Percentiles rank a stretch among this genome's conserved stretches.
These are phyloP conservation scores for Drosophila infuscata DNA, from an alignment of 2,888 invertebrate species.

Conservation along the genomic window DNA sequence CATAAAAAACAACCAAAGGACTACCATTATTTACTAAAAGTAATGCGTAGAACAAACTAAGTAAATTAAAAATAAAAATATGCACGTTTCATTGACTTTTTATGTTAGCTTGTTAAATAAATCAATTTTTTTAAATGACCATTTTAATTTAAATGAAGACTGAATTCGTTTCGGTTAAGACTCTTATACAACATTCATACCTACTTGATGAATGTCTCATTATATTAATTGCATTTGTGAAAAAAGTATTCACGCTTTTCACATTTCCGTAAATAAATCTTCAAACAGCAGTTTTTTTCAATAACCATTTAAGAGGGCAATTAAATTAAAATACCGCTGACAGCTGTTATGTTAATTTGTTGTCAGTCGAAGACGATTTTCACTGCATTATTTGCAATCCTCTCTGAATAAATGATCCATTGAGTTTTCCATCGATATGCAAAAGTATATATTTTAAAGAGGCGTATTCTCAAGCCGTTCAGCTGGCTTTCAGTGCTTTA, in stretches of 20 bases:
- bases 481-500: conserved; percentile 23
- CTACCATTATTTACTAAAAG: conserved; percentile 15
- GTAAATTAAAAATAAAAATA: not conserved
- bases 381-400: conserved; percentile 21
- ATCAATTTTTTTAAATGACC: not conserved
- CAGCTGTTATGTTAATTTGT: conserved; percentile 49
- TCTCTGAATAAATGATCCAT: conserved; percentile 51
- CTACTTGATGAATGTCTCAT: not conserved
- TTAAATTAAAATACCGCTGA: conserved; percentile 47
- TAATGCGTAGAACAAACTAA: conserved; percentile 4
- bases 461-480: not conserved
- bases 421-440: conserved; percentile 41
- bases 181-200: not conserved
- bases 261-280: not conserved
- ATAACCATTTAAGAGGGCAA: conserved; percentile 20
- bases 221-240: not conserved
- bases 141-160: not conserved
- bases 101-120: not conserved
- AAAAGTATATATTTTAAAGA: conserved; percentile 41
- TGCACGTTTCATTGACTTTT: not conserved
- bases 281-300: not conserved
- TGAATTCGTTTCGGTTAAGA: not conserved
- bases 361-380: conserved; percentile 24
- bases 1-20: conserved; percentile 32
- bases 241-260: not conserved